Conservation (phyloP, 2,888 invertebrate genomes). For the Halictus quadricinctus region DNA sequence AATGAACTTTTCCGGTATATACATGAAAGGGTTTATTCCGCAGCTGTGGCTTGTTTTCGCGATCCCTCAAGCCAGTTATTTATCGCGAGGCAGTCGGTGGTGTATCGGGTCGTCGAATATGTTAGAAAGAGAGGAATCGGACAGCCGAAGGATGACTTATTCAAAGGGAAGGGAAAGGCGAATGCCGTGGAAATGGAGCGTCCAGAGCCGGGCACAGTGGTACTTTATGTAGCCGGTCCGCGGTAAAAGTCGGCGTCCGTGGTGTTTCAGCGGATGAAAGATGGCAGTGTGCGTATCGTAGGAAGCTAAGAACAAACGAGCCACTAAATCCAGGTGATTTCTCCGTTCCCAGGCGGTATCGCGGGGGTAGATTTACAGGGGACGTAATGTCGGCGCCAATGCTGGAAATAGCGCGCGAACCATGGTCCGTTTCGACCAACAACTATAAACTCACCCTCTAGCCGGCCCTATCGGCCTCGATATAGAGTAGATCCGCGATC, state of each 20-base stretch:
- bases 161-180: conserved; percentile 53
- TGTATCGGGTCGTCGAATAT: conserved; percentile 19
- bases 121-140: conserved; percentile 13
- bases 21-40: background rate
- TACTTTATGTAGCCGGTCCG: conserved; percentile 54
- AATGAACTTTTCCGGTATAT: background rate
- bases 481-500: conserved; percentile 17
- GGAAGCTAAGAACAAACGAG: conserved; percentile 59
- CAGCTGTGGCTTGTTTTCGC: background rate
- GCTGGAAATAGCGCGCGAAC: conserved; percentile 40
- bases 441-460: conserved; percentile 24
- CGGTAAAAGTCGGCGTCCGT: conserved; percentile 53
- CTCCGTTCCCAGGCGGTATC: conserved; percentile 54
- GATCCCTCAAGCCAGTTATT: background rate
- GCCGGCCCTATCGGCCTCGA: conserved; percentile 6
- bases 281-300: conserved; percentile 61
- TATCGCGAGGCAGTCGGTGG: background rate
- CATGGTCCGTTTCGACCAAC: conserved; percentile 33
- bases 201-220: conserved; percentile 57
- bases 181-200: conserved; percentile 65
- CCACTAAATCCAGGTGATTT: conserved; percentile 67
- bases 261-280: conserved; percentile 59
- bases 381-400: conserved; percentile 55
- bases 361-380: conserved; percentile 52
- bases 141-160: conserved; percentile 31